A percentile compares a stretch with the other conserved stretches of the same genome.
phyloP scores from a whole-genome alignment of 2,113 vertebrate genomes.

The Etheostoma spectabile region DNA sequence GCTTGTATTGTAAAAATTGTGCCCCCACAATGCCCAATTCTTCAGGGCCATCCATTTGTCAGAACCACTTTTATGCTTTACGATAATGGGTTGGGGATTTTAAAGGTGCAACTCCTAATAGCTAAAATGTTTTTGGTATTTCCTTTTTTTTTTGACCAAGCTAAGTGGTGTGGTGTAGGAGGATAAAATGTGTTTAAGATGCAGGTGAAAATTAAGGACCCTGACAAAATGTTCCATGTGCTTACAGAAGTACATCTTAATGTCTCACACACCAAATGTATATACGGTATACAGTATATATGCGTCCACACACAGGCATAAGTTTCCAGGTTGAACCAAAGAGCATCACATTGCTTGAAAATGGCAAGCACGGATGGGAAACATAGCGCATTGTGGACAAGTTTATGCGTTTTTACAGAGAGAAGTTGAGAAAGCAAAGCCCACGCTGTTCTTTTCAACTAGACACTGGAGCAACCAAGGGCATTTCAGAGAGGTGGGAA shows the following conservation, averaged over 20 bases:
- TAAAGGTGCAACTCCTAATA: conserved; percentile 53
- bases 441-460: conserved; percentile 38
- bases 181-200: conserved; percentile 34
- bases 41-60: conserved; percentile 65
- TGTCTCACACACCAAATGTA: neutral
- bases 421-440: conserved; percentile 34
- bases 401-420: conserved; percentile 13
- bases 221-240: neutral
- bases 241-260: neutral
- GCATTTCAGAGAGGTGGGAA: conserved; percentile 12
- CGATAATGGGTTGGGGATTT: conserved; percentile 67
- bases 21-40: conserved; percentile 52
- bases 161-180: conserved; percentile 13
- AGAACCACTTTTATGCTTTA: conserved; percentile 68
- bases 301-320: neutral
- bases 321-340: neutral
- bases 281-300: neutral
- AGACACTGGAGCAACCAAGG: conserved; percentile 24
- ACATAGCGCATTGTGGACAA: neutral
- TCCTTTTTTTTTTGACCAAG: conserved; percentile 42
- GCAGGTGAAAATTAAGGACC: neutral
- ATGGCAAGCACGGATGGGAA: conserved; percentile 10
- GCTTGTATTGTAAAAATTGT: conserved; percentile 70
- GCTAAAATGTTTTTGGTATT: conserved; percentile 44
- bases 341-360: conserved; percentile 5